These are phyloP conservation scores for Lycodopsis pacificus DNA, from an alignment of 2,797 vertebrate species.

Conservation along the genomic window DNA sequence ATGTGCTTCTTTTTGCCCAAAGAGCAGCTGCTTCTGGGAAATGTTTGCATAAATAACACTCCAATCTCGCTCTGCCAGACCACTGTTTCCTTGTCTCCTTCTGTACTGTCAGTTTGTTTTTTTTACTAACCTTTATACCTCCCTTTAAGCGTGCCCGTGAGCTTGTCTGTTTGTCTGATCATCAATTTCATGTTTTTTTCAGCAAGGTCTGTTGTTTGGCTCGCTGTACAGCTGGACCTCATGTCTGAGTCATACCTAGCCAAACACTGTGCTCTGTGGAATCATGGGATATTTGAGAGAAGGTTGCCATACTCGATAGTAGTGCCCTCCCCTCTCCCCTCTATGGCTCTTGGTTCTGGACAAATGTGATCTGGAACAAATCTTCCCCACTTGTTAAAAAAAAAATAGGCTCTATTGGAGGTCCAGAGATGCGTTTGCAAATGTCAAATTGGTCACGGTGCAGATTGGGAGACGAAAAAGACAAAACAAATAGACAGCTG, in stretches of 20 bases:
- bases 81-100: constrained; percentile 1
- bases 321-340: neutral
- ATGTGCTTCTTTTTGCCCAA: constrained; percentile 26
- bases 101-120: constrained; percentile 45
- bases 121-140: constrained; percentile 37
- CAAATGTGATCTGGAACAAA: constrained; percentile 65
- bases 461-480: constrained; percentile 72
- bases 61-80: constrained; percentile 24
- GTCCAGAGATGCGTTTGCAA: constrained; percentile 74
- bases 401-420: constrained; percentile 57
- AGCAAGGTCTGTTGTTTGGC: constrained; percentile 36
- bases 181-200: constrained; percentile 37
- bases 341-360: constrained; percentile 45
- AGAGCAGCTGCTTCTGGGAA: constrained; percentile 42
- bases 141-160: constrained; percentile 27
- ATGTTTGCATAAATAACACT: constrained; percentile 43
- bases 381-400: constrained; percentile 41
- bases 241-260: constrained; percentile 39
- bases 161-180: constrained; percentile 38
- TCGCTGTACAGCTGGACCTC: constrained; percentile 42
- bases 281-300: constrained; percentile 55
- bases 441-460: constrained; percentile 77
- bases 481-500: constrained; percentile 84
- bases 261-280: constrained; percentile 47
- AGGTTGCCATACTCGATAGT: constrained; percentile 37